These are phyloP conservation scores for Corvus moneduloides DNA, from an alignment of 2,113 vertebrate genomes.

Conservation along the genomic window DNA sequence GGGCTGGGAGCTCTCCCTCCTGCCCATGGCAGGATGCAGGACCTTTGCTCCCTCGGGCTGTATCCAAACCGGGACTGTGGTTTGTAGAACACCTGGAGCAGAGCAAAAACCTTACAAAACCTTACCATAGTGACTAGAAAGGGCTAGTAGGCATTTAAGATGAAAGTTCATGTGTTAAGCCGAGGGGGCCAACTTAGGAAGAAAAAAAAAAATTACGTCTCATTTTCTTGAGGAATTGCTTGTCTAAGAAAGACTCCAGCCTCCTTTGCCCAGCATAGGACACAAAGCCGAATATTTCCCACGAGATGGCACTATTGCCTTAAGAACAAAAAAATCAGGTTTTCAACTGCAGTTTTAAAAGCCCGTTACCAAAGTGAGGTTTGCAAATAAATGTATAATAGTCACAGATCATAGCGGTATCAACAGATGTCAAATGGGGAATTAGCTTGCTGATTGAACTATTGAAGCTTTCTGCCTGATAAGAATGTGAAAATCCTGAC, in stretches of 20 bases:
- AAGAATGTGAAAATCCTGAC: not conserved
- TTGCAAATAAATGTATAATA: not conserved
- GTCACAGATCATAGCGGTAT: not conserved
- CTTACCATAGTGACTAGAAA: not conserved
- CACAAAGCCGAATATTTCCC: not conserved
- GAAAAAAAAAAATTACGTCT: not conserved
- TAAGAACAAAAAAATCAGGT: not conserved
- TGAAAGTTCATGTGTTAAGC: not conserved
- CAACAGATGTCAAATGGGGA: not conserved
- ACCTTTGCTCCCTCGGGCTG: not conserved
- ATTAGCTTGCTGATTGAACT: not conserved
- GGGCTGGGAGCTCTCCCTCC: not conserved
- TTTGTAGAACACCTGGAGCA: not conserved
- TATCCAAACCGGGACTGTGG: no score
- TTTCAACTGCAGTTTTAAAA: not conserved
- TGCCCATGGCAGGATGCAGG: not conserved
- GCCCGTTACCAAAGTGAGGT: not conserved
- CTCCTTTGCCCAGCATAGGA: not conserved
- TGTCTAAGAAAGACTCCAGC: not conserved
- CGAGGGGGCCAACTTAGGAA: rapidly evolving
- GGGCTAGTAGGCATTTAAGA: not conserved
- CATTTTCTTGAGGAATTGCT: not conserved
- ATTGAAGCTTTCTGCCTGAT: not conserved
- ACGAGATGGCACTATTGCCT: conserved; percentile 72
- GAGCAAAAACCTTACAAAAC: not conserved